Percentiles rank a stretch among this genome's conserved stretches.
phyloP scores from a whole-genome alignment of 1,140 invertebrate genomes.

The Triops cancriformis region DNA sequence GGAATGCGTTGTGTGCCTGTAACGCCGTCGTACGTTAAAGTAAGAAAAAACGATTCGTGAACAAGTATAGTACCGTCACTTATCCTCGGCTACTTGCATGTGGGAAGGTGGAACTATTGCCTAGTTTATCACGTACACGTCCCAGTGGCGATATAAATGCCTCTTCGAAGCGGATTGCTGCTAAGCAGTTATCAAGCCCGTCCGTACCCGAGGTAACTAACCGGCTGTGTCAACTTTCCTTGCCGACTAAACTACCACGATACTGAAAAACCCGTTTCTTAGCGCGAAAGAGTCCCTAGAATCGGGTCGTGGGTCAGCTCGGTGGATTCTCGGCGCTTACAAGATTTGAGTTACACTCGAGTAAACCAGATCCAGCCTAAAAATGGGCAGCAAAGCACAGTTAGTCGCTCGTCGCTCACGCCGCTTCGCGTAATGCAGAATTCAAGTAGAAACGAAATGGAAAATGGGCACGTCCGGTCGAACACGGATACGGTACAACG shows the following conservation, averaged over 20 bases:
- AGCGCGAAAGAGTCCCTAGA: neutral
- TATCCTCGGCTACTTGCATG: neutral
- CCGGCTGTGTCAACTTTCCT: neutral
- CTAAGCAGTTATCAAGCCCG: neutral
- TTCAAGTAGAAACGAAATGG: neutral
- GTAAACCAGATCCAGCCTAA: neutral
- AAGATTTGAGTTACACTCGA: neutral
- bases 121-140: neutral
- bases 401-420: neutral
- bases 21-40: neutral
- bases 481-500: neutral
- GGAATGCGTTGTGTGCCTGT: neutral
- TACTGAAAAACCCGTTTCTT: neutral
- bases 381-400: neutral
- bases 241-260: neutral
- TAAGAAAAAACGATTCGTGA: neutral
- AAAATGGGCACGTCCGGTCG: neutral
- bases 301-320: neutral
- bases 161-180: neutral
- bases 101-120: neutral
- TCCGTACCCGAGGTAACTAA: neutral
- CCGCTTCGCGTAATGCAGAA: neutral
- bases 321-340: neutral
- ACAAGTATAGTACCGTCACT: neutral
- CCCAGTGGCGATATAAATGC: neutral